Evolutionary conservation across 2,888 invertebrate genomes (phyloP), one percentile per base, ranked within the genome.

Genomic region (Pterostichus niger): DNA sequence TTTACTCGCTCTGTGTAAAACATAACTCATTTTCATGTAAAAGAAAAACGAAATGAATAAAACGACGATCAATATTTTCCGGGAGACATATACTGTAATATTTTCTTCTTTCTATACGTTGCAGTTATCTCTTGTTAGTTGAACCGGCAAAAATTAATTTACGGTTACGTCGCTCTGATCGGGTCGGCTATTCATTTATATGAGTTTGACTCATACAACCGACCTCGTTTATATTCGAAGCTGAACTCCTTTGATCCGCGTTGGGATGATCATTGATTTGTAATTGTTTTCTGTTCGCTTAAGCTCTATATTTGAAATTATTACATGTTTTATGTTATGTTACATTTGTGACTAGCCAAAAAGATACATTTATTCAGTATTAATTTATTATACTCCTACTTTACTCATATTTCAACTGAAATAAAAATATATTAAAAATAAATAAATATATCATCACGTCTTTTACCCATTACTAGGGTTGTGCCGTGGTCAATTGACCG

Each of bases 61-160:
- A 64, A 33, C 6, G n/a, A 35, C 64, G 44, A 71, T 71, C 68
- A 71, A 71, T 52, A 52, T 52, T 71, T 68, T 71, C 15, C 64
- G 40, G 40, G 68, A 40, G 68, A 44, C 40, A 44, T 71, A 71
- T 13, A 44, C 68, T 44, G 68, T 44, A 71, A 71, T 71, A 71
- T 44, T 71, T 71, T 71, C 40, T 64, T 40, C 68, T 44, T 44
- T 15, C 68, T 17, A n/a, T 44, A 17, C 17, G 15, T 17, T 15
- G 56, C 68, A 44, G 68, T 71, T 71, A 71, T 71, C 68, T 71
- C 68, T 71, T 17, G 68, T 10, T 71, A 10, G 44, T 44, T 71
- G 68, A 71, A 71, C 68, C 68, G 68, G 68, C 44, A 71, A 71
- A 44, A 71, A 71, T 71, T 71, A 71, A 71, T 71, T 71, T 71